Evolutionary conservation across 2,797 vertebrate genomes (phyloP), one percentile per base, ranked within the genome.

Genomic region (Sebastiscus tertius): DNA sequence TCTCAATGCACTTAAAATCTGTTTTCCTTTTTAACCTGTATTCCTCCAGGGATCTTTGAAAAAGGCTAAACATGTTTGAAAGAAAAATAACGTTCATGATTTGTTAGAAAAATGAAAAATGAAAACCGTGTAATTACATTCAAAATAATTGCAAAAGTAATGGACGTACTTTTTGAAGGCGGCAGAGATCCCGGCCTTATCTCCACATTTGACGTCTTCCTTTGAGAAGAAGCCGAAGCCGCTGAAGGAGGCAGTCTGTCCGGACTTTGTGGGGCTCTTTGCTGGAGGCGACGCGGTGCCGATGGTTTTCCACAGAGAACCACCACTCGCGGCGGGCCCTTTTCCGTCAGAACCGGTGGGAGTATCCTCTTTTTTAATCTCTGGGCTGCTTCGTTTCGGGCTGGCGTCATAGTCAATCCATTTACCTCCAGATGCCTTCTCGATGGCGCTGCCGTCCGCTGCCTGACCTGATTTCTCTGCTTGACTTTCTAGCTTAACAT

Each of bases 341-440:
- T 97, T 96, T 78, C 77, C 56, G 0, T 94, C 93, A 5, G 87
- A 2, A 13, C 24, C 83, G 2, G 63, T 2, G 2, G 87, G 3
- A 0, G 22, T 2, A 0, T 80, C 91, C 1, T 90, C 94, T 22
- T 91, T 92, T 79, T 94, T 89, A 1, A 74, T 79, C 0, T 94
- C 95, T 0, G 95, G 95, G 49, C 93, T 95, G 65, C 90, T 71
- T 0, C 93, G 94, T 0, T 96, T 94, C 2, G 98, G 97, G 65
- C 98, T 95, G 24, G 94, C 6, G 16, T 97, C 96, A 0, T 97
- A 98, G 80, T 97, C 90, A 14, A 94, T 94, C 98, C 98, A 99
- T 0, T 97, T 93, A 10, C 97, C 94, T 5, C 92, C 97, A 0
- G 96, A 96, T 0, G 83, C 78, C 26, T 96, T 96, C 79, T 98